Base-by-base conservation (phyloP, 2,888 invertebrate species). In the Autographa pulchrina region DNA sequence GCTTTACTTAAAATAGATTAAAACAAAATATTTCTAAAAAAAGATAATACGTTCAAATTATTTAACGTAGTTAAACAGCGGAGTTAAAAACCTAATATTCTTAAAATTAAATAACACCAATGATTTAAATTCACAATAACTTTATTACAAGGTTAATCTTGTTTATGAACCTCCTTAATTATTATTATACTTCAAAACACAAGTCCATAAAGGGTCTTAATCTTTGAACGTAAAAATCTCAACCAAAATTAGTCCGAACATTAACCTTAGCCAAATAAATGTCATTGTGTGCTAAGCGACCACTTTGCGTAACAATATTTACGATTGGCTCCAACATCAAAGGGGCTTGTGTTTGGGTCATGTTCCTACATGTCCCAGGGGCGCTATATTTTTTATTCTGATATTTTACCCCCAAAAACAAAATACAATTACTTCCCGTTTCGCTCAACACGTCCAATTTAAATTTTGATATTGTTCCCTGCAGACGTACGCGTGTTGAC, bases 401-500 rank as follows among this genome's bases (percentile, higher is more conserved):
- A 68, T 70, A 80, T 74, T 74, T 62, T 58, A 38, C 32, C 13
- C 20, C 20, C 18, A 56, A 56, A 56, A 56, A 56, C 58, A 81
- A 81, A 68, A 65, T 61, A 68, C 48, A 64, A 78, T 70, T 66
- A 81, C 62, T 68, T 68, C 75, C 59, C 18, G 52, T 69, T 54
- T 65, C 70, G 16, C 31, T 35, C 43, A 71, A 78, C 82, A 74
- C 31, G 31, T 65, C 67, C 77, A 77, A 80, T 83, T 77, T 72
- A 75, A 83, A 83, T 81, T 74, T 81, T 68, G 31, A 62, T 58
- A 83, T 83, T 78, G 81, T 74, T 73, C 81, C 75, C 81, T n/a
- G 14, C 16, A 64, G 70, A 72, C 62, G 16, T 48, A 9, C 60
- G 35, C 58, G 54, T 68, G 60, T 52, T 66, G 54, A 43, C 61